Evolutionary conservation across 2,888 invertebrate genomes (phyloP).

Genomic region (Crioceris asparagi): DNA sequence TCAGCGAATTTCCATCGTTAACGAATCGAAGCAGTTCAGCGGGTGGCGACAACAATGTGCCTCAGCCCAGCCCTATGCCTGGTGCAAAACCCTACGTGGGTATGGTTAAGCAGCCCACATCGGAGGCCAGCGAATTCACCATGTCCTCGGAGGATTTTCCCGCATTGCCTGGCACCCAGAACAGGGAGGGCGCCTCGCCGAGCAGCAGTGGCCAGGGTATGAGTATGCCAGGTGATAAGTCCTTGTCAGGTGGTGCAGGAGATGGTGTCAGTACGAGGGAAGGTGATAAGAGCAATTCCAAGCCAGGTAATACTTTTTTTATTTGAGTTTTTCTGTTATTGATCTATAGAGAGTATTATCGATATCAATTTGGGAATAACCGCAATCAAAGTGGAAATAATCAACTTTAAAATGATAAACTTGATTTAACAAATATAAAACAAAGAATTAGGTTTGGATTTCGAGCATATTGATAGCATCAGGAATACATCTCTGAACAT

Average conservation of each 20-base stretch:
- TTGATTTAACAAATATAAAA: no score
- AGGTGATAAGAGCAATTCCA: slow-evolving; percentile 28
- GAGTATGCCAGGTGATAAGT: slow-evolving; percentile 21
- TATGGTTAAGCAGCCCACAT: slow-evolving; percentile 82
- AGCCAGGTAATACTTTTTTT: slow-evolving; percentile 31
- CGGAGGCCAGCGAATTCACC: slow-evolving; percentile 87
- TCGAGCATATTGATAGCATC: no score
- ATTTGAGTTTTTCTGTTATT: no score
- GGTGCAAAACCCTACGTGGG: slow-evolving; percentile 92
- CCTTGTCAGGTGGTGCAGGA: slow-evolving; percentile 27
- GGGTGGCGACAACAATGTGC: slow-evolving; percentile 39
- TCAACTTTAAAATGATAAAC: no score
- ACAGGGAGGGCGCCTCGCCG: slow-evolving; percentile 52
- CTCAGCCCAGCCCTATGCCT: slow-evolving; percentile 74
- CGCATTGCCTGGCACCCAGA: slow-evolving; percentile 89
- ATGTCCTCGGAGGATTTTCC: slow-evolving; percentile 99
- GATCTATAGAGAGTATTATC: no score
- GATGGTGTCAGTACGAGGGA: slow-evolving; percentile 29
- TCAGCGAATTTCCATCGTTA: slow-evolving; percentile 86
- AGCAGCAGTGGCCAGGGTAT: slow-evolving; percentile 41
- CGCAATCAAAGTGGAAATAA: no score
- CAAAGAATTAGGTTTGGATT: no score
- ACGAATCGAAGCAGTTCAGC: slow-evolving; percentile 56
- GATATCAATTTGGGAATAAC: no score
- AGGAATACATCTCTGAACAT: no score